Base-by-base conservation (phyloP, 2,797 vertebrate species). In the Phrynocephalus guinanensis region DNA sequence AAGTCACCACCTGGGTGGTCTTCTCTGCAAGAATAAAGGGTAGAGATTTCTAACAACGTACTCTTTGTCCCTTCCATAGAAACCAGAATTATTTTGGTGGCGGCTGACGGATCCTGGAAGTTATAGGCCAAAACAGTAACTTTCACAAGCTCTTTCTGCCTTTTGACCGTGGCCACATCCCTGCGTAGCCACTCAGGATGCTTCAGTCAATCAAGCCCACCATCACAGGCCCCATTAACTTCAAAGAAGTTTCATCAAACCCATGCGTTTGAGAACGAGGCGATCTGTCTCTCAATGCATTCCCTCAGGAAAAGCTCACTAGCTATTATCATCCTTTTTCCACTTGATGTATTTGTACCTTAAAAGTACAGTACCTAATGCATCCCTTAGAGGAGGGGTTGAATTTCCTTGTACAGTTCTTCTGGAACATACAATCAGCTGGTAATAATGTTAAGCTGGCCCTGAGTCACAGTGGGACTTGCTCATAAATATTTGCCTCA, bases 361-460 rank as follows among this genome's bases (percentile, higher is more conserved):
- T 87, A 78, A 84, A 80, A 91, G 93, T 93, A 92, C 83, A 94
- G 93, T 88, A 92, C 92, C 93, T 92, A 94, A 91, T 91, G 81
- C 81, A 88, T 89, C 90, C 84, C 83, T 20, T 71, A 0, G 2
- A 44, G 38, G 0, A 78, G 91, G 88, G 80, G 56, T 10, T 86
- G 92, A 91, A 92, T 92, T 93, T 84, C 90, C 90, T 71, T 50
- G 86, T 84, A 89, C 91, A 83, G 38, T 44, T 44, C 38, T 91
- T 95, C 82, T 91, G 84, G 81, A 93, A 92, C 92, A 90, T 93
- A 85, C 56, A 1, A 88, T 91, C 89, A 93, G 91, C 91, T 92
- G 88, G 87, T 93, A 93, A 95, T 94, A 94, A 95, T 87, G 87
- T 89, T 91, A 94, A 90, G 93, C 92, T 88, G 92, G 93, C 90